phyloP scores from a whole-genome alignment of 2,797 vertebrate species.

The Crenichthys baileyi region DNA sequence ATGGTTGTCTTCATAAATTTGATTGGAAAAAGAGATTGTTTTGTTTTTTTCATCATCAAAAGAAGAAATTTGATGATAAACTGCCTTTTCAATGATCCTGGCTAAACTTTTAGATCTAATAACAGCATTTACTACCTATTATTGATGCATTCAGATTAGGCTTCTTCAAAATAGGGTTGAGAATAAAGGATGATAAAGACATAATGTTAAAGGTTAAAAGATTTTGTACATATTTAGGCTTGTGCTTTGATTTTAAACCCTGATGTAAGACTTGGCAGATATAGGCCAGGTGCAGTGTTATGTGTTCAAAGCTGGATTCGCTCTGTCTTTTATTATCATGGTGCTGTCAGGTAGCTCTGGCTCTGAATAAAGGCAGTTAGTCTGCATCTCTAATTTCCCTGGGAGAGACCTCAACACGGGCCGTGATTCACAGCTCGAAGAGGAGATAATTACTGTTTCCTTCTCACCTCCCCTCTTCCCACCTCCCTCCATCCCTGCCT shows the following conservation, averaged over 20 bases:
- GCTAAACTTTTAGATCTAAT: background rate
- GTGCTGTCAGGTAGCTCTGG: constrained; percentile 56
- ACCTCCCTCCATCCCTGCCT: constrained; percentile 28
- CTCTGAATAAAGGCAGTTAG: constrained; percentile 66
- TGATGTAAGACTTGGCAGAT: background rate
- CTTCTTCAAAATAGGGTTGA: background rate
- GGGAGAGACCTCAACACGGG: constrained; percentile 55
- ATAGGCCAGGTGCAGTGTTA: background rate
- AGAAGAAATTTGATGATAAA: background rate
- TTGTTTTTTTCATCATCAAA: background rate
- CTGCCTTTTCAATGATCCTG: background rate
- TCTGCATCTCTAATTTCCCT: constrained; percentile 68
- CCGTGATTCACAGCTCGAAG: constrained; percentile 68
- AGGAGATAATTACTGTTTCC: constrained; percentile 78
- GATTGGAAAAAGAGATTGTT: background rate
- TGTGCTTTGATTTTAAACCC: background rate
- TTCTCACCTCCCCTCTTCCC: constrained; percentile 52
- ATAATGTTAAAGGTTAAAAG: background rate
- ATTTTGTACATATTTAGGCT: background rate
- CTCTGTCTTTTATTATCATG: constrained; percentile 35
- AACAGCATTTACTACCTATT: background rate
- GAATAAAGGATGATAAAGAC: background rate
- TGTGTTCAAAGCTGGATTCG: constrained; percentile 10
- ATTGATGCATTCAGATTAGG: background rate
- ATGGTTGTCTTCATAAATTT: background rate